These are phyloP conservation scores for Nemopilema nomurai DNA, from an alignment of 30 jellyfish, hydroid and myxozoan species.

Conservation along the genomic window DNA sequence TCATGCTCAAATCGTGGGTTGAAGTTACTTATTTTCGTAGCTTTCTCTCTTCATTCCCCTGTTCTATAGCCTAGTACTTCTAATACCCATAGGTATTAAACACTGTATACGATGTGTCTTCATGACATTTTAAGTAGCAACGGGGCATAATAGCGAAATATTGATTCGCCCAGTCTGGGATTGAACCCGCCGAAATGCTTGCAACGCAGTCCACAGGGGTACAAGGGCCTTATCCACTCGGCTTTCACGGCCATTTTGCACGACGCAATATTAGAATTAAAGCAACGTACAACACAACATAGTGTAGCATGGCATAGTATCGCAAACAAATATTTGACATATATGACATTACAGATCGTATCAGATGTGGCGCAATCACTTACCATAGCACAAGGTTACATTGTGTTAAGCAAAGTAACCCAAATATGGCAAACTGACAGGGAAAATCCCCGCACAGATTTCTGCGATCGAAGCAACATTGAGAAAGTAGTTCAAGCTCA, in stretches of 20 bases:
- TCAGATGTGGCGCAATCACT: too few relatives aligned
- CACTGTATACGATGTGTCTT: too few relatives aligned
- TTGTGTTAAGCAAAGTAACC: not conserved
- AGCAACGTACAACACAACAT: not conserved
- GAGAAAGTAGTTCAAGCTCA: too few relatives aligned
- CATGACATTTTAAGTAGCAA: too few relatives aligned
- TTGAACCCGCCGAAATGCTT: too few relatives aligned
- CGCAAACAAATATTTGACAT: not conserved
- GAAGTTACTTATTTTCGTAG: conserved; percentile 20
- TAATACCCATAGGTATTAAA: too few relatives aligned
- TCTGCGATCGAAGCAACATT: too few relatives aligned
- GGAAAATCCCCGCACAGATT: too few relatives aligned
- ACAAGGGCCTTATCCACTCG: not conserved
- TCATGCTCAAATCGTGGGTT: conserved; percentile 95
- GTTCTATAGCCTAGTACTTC: not conserved
- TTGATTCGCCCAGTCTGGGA: too few relatives aligned
- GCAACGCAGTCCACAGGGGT: too few relatives aligned
- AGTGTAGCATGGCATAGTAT: not conserved
- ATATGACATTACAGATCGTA: not conserved
- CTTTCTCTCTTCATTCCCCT: not conserved
- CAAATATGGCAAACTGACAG: too few relatives aligned
- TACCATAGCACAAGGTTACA: not conserved
- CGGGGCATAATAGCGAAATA: too few relatives aligned
- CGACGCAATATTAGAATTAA: not conserved
- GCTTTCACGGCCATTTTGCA: not conserved